phyloP scores from a whole-genome alignment of 2,888 invertebrate genomes.

The Operophtera brumata region DNA sequence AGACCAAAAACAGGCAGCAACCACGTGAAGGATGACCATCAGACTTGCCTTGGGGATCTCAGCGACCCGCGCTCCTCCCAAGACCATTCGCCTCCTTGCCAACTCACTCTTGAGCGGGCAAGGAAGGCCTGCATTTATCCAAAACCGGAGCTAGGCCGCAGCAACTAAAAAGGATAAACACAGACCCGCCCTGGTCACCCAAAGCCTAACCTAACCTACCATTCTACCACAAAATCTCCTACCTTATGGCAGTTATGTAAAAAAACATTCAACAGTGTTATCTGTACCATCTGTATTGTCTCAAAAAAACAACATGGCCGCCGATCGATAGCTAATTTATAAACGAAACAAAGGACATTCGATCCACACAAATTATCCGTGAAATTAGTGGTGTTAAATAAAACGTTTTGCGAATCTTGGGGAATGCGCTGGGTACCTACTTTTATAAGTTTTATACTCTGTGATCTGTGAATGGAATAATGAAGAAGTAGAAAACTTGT shows the following conservation, averaged over 20 bases:
- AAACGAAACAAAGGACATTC: constrained; percentile 51
- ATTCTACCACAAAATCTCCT: no score
- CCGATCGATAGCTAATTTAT: constrained; percentile 43
- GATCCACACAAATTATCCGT: constrained; percentile 55
- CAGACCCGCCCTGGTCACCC: no score
- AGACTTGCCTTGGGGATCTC: no score
- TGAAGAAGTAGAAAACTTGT: background rate
- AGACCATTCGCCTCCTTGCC: no score
- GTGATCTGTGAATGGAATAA: constrained; percentile 3
- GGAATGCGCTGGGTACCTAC: background rate
- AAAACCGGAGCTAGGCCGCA: no score
- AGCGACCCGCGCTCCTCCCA: no score
- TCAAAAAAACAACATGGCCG: constrained; percentile 25
- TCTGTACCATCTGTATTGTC: constrained; percentile 1
- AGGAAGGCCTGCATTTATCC: no score
- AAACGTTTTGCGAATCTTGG: constrained; percentile 32
- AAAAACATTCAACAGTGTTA: background rate
- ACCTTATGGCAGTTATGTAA: background rate
- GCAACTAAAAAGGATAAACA: no score
- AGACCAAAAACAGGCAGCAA: no score
- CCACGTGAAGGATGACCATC: no score
- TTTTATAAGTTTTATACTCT: constrained; percentile 1
- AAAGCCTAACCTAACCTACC: no score
- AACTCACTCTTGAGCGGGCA: no score
- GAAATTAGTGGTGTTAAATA: constrained; percentile 51